Evolutionary conservation across 2,797 vertebrate genomes (phyloP).

Genomic region (Artibeus lituratus): DNA sequence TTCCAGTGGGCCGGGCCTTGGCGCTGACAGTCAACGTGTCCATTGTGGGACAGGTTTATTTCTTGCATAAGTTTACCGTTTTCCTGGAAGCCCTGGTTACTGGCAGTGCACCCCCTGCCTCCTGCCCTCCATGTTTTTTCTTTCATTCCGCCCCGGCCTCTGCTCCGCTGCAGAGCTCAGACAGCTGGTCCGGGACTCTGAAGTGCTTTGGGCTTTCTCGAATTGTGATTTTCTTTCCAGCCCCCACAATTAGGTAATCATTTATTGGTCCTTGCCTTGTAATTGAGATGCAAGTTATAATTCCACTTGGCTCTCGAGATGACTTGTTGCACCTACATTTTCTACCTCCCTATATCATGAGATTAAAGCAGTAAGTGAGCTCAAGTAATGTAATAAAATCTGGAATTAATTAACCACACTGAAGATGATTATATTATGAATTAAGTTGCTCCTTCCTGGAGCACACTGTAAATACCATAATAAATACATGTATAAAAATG

Average conservation of each 20-base stretch:
- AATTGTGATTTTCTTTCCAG: neutral
- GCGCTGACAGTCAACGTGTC: slow-evolving; percentile 72
- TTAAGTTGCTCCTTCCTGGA: slow-evolving; percentile 55
- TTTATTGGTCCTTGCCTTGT: slow-evolving; percentile 56
- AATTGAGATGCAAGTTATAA: slow-evolving; percentile 58
- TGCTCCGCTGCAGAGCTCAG: neutral
- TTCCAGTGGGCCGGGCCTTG: slow-evolving; percentile 72
- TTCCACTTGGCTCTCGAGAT: slow-evolving; percentile 13
- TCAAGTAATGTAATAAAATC: slow-evolving; percentile 68
- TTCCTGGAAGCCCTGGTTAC: slow-evolving; percentile 53
- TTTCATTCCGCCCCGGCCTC: neutral
- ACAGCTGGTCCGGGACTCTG: neutral
- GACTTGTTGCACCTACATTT: slow-evolving; percentile 49
- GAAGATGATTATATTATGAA: slow-evolving; percentile 71
- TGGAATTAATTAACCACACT: slow-evolving; percentile 69
- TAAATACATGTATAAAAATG: slow-evolving; percentile 70
- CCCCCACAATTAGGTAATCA: slow-evolving; percentile 40
- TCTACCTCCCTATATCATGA: slow-evolving; percentile 47
- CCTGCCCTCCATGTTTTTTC: neutral
- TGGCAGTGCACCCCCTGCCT: slow-evolving; percentile 35
- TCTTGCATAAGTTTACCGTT: slow-evolving; percentile 79
- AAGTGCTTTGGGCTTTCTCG: slow-evolving; percentile 6
- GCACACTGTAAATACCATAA: slow-evolving; percentile 9
- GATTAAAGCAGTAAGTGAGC: slow-evolving; percentile 61
- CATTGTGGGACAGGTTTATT: slow-evolving; percentile 81